A percentile compares a stretch with the other conserved stretches of the same genome.
Conservation (phyloP, 2,888 invertebrate species). For the Agonopterix heracliana region DNA sequence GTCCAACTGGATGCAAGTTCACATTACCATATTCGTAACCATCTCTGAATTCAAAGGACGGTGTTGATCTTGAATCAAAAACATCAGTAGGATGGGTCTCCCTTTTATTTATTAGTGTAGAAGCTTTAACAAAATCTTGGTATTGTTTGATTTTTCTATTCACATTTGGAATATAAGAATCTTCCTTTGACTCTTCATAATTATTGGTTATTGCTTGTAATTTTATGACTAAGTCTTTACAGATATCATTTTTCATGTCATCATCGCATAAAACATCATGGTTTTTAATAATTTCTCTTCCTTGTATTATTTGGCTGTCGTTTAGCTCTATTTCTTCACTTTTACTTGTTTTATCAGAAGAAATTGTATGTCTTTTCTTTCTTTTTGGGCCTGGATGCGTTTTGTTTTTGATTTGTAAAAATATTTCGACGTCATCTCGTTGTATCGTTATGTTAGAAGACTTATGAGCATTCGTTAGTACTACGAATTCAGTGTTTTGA, state of each 20-base stretch:
- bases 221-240: constrained; percentile 46
- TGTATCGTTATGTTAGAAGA: constrained; percentile 37
- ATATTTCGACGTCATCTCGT: constrained; percentile 35
- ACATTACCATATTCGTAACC: constrained; percentile 11
- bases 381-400: constrained; percentile 24
- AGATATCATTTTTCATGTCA: constrained; percentile 39
- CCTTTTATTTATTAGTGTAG: constrained; percentile 31
- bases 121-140: background rate
- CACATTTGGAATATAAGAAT: too few relatives aligned
- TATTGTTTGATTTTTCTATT: background rate
- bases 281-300: constrained; percentile 46
- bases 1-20: constrained; percentile 12
- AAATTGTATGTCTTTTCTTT: constrained; percentile 30
- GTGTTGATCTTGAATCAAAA: constrained; percentile 15
- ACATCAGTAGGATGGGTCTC: constrained; percentile 25
- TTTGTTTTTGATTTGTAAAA: constrained; percentile 38
- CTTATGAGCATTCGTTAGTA: constrained; percentile 39
- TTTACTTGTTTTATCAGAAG: too few relatives aligned
- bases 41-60: constrained; percentile 17
- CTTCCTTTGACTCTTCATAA: constrained; percentile 1
- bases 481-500: constrained; percentile 40
- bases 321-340: constrained; percentile 5
- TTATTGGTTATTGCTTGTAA: constrained; percentile 33
- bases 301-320: constrained; percentile 36
- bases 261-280: constrained; percentile 47